Evolutionary conservation across 2,113 vertebrate genomes (phyloP), one percentile per base, ranked within the genome.

Genomic region (Zapus hudsonius): DNA sequence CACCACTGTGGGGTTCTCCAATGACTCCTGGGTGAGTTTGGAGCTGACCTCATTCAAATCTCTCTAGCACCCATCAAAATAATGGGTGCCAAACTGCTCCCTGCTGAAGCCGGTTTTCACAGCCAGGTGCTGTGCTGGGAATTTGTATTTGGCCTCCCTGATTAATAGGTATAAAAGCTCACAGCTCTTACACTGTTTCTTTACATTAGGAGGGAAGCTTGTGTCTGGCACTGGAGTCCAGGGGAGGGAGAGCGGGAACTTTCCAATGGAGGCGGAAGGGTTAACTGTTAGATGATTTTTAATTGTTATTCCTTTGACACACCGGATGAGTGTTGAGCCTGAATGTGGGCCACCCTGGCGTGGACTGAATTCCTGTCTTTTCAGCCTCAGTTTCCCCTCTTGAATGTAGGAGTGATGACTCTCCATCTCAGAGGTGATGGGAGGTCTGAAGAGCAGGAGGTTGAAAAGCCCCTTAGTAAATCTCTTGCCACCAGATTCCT

Each of bases 21-120:
- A 83, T 94, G 92, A 86, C 66, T 84, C 64, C 90, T 94, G 95
- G 74, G 66, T 92, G 84, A n/a, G 10, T 96, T 94, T 88, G 72
- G 61, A 72, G 84, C 87, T 96, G 96, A 97, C 87, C 95, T 98
- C 96, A 95, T 95, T 36, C 93, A 91, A 93, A 73, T 97, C 93
- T 91, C 87, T 97, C 47, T 22, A 55, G 90, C 76, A 66, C 66
- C 82, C 90, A 93, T 95, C 96, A 92, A 52, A 94, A 94, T 96
- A 96, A 97, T 86, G 91, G 75, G 97, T 93, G 88, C 47, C 92
- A 86, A 40, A 29, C 86, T 94, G 69, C 96, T 40, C 81, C 55
- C 72, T 78, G 55, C 93, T 47, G 85, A 66, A 0, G 11, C 92
- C 33, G 31, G 47, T 75, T n/a, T n/a, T n/a, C n/a, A n/a, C n/a